Percentiles rank a stretch among this genome's conserved stretches.
Conservation (phyloP, 2,888 invertebrate genomes). For the Strigamia maritima region DNA sequence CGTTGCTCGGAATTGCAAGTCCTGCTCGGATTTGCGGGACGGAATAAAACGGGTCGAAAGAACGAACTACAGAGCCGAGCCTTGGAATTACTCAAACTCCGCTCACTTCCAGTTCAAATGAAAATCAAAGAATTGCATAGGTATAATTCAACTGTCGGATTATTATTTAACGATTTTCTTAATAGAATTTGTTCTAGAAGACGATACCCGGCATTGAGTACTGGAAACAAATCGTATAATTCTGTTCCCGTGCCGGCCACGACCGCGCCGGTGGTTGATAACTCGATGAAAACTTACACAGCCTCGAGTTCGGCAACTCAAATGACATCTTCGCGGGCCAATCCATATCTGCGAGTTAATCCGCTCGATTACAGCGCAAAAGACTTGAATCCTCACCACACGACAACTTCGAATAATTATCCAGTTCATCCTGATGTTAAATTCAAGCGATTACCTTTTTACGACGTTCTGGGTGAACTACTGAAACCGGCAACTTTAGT, state of each 20-base stretch:
- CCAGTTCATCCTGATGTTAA: slow-evolving; percentile 92
- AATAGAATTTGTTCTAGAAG: not conserved
- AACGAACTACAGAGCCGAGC: slow-evolving; percentile 72
- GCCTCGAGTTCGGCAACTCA: not conserved
- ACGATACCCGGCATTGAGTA: slow-evolving; percentile 21
- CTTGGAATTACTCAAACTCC: slow-evolving; percentile 65
- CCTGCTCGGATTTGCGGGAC: slow-evolving; percentile 73
- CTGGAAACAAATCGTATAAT: too few species aligned
- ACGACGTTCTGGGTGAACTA: slow-evolving; percentile 79
- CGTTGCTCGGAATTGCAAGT: slow-evolving; percentile 81
- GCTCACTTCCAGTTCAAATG: slow-evolving; percentile 62
- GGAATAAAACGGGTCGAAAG: slow-evolving; percentile 75
- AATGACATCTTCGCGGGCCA: not conserved
- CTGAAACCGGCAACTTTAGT: slow-evolving; percentile 80
- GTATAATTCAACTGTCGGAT: slow-evolving; percentile 46
- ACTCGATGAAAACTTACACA: too few species aligned
- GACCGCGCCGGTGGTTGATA: too few species aligned
- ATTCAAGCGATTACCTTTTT: slow-evolving; percentile 87
- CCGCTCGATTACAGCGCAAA: slow-evolving; percentile 40
- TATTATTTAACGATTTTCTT: not conserved
- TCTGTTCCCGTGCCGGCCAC: too few species aligned
- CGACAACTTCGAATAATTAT: slow-evolving; percentile 29
- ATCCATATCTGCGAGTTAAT: not conserved
- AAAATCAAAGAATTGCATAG: slow-evolving; percentile 68
- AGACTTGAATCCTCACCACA: slow-evolving; percentile 14